A percentile compares a stretch with the other conserved stretches of the same genome.
Conservation (phyloP, 2,113 vertebrate genomes). For the Bubo bubo region DNA sequence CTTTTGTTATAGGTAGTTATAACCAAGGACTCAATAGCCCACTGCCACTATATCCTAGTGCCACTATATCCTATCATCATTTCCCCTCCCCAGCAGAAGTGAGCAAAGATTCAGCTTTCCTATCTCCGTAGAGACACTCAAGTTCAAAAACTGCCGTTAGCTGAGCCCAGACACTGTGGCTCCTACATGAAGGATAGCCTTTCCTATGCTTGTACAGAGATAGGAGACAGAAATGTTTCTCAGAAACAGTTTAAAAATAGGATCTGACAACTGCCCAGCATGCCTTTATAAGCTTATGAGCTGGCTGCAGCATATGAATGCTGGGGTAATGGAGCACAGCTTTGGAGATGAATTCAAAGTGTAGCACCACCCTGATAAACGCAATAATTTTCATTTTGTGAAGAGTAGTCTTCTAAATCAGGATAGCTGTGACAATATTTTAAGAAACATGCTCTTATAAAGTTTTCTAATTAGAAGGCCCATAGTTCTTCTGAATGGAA, state of each 20-base stretch:
- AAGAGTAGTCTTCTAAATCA: not conserved
- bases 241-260: slow-evolving; percentile 67
- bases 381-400: not conserved
- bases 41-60: not conserved
- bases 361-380: not conserved
- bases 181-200: slow-evolving; percentile 13
- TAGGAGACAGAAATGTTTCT: slow-evolving; percentile 43
- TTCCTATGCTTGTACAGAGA: not conserved
- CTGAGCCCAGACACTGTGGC: slow-evolving; percentile 18
- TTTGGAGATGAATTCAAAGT: not conserved
- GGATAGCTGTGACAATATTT: not conserved
- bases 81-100: not conserved
- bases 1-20: not conserved
- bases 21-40: not conserved
- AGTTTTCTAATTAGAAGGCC: not conserved
- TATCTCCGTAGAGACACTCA: not conserved
- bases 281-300: slow-evolving; percentile 44
- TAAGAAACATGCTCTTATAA: not conserved
- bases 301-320: not conserved
- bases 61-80: rapidly evolving
- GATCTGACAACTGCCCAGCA: slow-evolving; percentile 25
- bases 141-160: not conserved
- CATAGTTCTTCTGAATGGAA: not conserved
- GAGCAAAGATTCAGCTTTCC: not conserved
- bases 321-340: not conserved